Evolutionary conservation across 2,797 vertebrate genomes (phyloP), one percentile per base, ranked within the genome.

Genomic region (Microctenopoma stevenorrisi): DNA sequence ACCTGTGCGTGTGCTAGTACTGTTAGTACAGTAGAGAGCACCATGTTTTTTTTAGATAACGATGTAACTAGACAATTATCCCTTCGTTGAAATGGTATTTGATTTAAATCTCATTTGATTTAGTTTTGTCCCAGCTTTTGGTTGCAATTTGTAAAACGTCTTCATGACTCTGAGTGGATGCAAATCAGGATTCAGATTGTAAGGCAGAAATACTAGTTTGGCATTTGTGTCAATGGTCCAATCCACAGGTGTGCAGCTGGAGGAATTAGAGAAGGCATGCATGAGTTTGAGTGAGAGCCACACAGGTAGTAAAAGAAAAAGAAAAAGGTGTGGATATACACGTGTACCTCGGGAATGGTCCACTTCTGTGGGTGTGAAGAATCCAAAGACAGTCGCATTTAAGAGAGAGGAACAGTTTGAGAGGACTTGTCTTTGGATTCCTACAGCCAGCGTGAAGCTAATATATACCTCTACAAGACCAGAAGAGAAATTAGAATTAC

Each of bases 191-290:
- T 51, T 54, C 38, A 46, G 67, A 64, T 67, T 61, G 25, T 22
- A 28, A 28, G 65, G 18, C 12, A 50, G 22, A 50, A 56, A 38
- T 53, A 60, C 28, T 56, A 37, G 44, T 70, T 87, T 77, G 75
- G 78, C 76, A 56, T 76, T 70, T 83, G 62, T 63, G 54, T 83
- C 62, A 50, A 72, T 79, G 76, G 68, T 69, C 65, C 59, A 38
- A 74, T 72, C 69, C 73, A 76, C 67, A 73, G 52, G 50, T 79
- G 80, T 85, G 72, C 73, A 82, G 78, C 66, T 48, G 74, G 67
- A 74, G 78, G 64, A 77, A 37, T 44, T 73, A 71, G 60, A 87
- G 37, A 85, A 87, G 83, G 83, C 90, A 91, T 93, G 92, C 90
- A 89, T 79, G 74, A 85, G 59, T 88, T 67, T 74, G 81, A 79